phyloP scores from a whole-genome alignment of 2,797 vertebrate genomes.

The Cyclopterus lumpus region DNA sequence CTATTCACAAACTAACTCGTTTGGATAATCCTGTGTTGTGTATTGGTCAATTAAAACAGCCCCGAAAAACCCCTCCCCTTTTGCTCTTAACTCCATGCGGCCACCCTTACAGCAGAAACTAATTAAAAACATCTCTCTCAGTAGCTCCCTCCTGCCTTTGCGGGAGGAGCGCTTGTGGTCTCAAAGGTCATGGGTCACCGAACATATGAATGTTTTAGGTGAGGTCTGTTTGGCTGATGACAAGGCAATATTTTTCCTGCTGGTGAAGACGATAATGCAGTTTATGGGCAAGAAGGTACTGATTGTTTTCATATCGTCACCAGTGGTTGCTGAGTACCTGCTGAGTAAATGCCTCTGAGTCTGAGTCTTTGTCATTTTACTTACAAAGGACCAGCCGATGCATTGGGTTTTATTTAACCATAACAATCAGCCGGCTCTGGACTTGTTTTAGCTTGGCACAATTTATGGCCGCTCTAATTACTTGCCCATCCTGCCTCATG shows the following conservation, averaged over 20 bases:
- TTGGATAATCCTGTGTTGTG: neutral
- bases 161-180: constrained; percentile 5
- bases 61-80: neutral
- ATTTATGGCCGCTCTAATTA: constrained; percentile 71
- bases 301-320: constrained; percentile 1
- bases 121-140: neutral
- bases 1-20: neutral
- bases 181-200: constrained; percentile 22
- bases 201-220: neutral
- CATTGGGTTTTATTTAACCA: constrained; percentile 52
- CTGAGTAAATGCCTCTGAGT: neutral
- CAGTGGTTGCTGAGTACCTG: neutral
- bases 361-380: constrained; percentile 16
- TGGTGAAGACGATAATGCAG: neutral
- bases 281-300: neutral
- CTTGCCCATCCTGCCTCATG: constrained; percentile 30
- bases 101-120: neutral
- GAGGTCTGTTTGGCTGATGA: constrained; percentile 6
- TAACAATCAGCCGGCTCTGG: constrained; percentile 29
- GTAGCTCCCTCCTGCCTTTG: neutral
- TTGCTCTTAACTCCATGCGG: neutral
- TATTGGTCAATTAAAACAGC: neutral
- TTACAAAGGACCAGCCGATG: constrained; percentile 12
- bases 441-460: constrained; percentile 50
- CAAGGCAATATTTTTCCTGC: constrained; percentile 5